These are phyloP conservation scores for Oxyruncus cristatus DNA, from an alignment of 2,113 vertebrate genomes.

Conservation along the genomic window DNA sequence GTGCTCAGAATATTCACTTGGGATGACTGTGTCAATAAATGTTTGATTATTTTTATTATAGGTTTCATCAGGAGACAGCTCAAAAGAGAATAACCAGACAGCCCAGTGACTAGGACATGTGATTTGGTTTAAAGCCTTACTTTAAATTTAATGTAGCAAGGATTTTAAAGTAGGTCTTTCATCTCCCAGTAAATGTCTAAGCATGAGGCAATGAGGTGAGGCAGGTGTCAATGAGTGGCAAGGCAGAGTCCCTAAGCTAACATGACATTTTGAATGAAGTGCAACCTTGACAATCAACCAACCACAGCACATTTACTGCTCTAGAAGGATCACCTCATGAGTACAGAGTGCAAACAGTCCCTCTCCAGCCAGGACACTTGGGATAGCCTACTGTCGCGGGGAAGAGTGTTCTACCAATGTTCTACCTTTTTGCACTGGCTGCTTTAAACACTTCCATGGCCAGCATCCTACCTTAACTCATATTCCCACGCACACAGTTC, in stretches of 20 bases:
- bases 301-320: not conserved
- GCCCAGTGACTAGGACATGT: not conserved
- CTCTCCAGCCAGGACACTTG: not conserved
- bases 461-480: not conserved
- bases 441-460: not conserved
- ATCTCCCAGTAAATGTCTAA: not conserved
- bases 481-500: not conserved
- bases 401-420: not conserved
- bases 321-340: not conserved
- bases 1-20: not conserved
- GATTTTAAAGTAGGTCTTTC: not conserved
- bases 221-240: not conserved
- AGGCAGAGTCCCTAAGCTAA: not conserved
- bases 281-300: not conserved
- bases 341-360: not conserved
- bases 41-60: constrained; percentile 13
- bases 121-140: not conserved
- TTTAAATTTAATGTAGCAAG: not conserved
- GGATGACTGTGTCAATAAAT: not conserved
- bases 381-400: not conserved
- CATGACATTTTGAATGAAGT: not conserved
- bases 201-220: not conserved
- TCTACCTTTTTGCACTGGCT: not conserved
- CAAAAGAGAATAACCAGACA: not conserved
- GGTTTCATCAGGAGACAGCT: not conserved